Base-by-base conservation (phyloP, 2,888 invertebrate genomes). In the Drosophila formosana region DNA sequence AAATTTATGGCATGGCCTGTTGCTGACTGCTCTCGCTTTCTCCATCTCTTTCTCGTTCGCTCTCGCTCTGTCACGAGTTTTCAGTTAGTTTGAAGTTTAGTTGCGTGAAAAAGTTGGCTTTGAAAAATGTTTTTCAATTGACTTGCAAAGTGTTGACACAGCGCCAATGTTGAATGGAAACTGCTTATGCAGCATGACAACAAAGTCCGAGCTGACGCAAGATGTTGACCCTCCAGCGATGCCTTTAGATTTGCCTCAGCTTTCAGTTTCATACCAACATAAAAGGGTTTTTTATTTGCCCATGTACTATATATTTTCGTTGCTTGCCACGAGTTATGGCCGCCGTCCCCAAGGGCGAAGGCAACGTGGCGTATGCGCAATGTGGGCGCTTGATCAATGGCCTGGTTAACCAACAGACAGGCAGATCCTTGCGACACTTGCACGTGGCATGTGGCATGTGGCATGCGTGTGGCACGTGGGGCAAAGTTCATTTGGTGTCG, bases 131-230 rank as follows among this genome's bases (percentile, higher is more conserved):
- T 72, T 45, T 75, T 75, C 58, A 75, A 75, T 72, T 62, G 58
- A 75, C 57, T 69, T 72, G 47, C 43, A 62, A 78, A 71, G 60
- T 76, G 78, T 76, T 69, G 74, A 66, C 70, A 45, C 64, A 66
- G 78, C 78, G 41, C 32, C 60, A 55, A 62, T 53, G 11, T 32
- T 45, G 4, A 43, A 30, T 43, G 18, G 37, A 62, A 78, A 69
- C 56, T 66, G 75, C 75, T 73, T 78, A 64, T 58, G 55, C 50
- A 62, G 75, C 75, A 72, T 65, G 78, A 65, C 63, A 41, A 13
- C 13, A 58, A 52, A 23, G 37, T 46, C 26, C 18, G 23, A 46
- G 41, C 26, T 39, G 45, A 3, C 11, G 18, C 7, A 47, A 57
- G 28, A 47, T 30, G 37, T 37, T 41, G 41, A n/a, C 53, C 47